Conservation (phyloP, 2,113 vertebrate species). For the Ailurus styani region DNA sequence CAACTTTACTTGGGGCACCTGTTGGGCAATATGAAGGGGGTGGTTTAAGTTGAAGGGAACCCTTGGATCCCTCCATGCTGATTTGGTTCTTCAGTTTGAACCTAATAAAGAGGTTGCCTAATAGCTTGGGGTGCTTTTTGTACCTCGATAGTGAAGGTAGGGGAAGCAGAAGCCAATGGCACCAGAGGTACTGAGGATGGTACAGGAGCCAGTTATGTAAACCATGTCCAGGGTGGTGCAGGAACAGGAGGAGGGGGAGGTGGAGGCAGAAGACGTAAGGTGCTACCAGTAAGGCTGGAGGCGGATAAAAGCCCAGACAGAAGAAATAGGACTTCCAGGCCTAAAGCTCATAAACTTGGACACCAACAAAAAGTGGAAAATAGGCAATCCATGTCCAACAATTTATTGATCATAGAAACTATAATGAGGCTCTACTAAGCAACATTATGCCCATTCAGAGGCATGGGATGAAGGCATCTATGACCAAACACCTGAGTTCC, state of each 20-base stretch:
- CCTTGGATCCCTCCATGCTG: not conserved
- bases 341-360: not conserved
- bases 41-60: not conserved
- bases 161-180: not conserved
- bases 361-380: not conserved
- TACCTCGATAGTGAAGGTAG: not conserved
- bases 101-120: not conserved
- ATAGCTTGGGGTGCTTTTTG: not conserved
- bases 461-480: constrained; percentile 91
- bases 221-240: not conserved
- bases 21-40: not conserved
- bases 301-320: not conserved
- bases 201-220: not conserved
- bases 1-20: not conserved
- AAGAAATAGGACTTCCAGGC: not conserved
- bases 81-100: not conserved
- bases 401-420: constrained; percentile 97
- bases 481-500: constrained; percentile 95
- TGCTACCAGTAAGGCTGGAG: not conserved
- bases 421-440: constrained; percentile 96
- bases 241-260: not conserved
- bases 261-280: not conserved
- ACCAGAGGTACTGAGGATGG: not conserved
- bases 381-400: constrained; percentile 43
- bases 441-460: constrained; percentile 92